These are phyloP conservation scores for Pitta sordida DNA, from an alignment of 2,113 vertebrate species.

Conservation along the genomic window DNA sequence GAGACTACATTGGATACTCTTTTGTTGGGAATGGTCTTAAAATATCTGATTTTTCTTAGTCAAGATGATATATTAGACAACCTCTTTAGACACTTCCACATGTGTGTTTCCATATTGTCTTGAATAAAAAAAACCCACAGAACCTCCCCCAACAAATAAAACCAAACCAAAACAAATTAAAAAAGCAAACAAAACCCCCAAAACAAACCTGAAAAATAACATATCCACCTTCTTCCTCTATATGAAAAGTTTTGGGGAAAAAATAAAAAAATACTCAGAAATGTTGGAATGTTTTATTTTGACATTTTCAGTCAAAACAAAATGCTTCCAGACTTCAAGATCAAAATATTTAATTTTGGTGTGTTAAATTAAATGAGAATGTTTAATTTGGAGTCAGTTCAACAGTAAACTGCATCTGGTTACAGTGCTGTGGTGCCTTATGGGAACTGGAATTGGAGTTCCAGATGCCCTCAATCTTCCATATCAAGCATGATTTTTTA, in stretches of 20 bases:
- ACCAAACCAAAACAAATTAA: neutral
- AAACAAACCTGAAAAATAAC: no score
- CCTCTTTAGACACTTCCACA: neutral
- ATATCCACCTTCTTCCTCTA: neutral
- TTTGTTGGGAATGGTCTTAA: neutral
- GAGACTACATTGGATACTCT: neutral
- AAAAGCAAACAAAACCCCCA: neutral
- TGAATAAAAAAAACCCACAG: neutral
- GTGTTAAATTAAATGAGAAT: slow-evolving; percentile 46
- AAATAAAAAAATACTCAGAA: neutral
- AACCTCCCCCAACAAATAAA: no score
- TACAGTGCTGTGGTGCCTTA: slow-evolving; percentile 29
- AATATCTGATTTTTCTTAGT: neutral
- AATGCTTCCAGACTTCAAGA: slow-evolving; percentile 27
- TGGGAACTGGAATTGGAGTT: neutral
- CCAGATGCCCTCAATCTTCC: slow-evolving; percentile 15
- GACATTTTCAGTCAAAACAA: slow-evolving; percentile 38
- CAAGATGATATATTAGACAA: neutral
- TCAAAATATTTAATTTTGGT: slow-evolving; percentile 58
- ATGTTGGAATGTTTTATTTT: neutral
- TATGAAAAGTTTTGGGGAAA: accelerated
- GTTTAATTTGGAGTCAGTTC: slow-evolving; percentile 47
- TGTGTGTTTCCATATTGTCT: neutral
- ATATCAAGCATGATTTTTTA: neutral
- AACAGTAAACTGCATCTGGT: slow-evolving; percentile 50